Base-by-base conservation (phyloP, 2,888 invertebrate species). In the Xylocampa areola region DNA sequence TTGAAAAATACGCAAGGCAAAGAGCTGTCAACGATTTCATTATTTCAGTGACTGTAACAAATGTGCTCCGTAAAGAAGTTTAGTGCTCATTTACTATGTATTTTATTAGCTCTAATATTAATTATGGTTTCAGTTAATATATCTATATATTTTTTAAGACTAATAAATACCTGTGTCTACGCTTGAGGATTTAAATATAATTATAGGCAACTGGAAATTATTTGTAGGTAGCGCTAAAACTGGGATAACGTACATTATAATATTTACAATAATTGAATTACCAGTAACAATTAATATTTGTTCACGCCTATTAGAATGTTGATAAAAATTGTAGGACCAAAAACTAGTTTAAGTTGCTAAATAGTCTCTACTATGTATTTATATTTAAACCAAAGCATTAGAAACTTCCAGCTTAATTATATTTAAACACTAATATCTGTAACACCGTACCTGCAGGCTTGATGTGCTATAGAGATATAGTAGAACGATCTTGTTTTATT, bases 401-500 rank as follows among this genome's bases (percentile, higher is more conserved):
- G 17, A 43, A 48, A 17, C 33, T 37, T 13, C 13, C 29, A 52
- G 52, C 43, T 17, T 11, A 67, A 45, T 44, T 13, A 37, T 43
- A 48, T 43, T 47, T 14, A 60, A 44, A 32, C 27, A 32, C 36
- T 45, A 14, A 23, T 33, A 47, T 62, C 53, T 27, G 68, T 52
- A 47, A 43, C 52, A 47, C 30, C 17, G 39, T 53, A 48, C 43
- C 13, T 33, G 33, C 5, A 53, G 52, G 27, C 55, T 30, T n/a
- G 37, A 17, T 36, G 29, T 23, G 30, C 23, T 63, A 30, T 40
- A 66, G 7, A 52, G 25, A 51, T 47, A 50, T 41, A 51, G 45
- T 49, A 49, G 32, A 30, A 47, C 17, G 39, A 51, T 37, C 51
- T 52, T 44, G 60, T 52, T 49, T 60, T 49, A 67, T 71, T 68